Evolutionary conservation across 2,888 invertebrate species (phyloP), one percentile per base, ranked within the genome.

Genomic region (Mycalesis mineus): DNA sequence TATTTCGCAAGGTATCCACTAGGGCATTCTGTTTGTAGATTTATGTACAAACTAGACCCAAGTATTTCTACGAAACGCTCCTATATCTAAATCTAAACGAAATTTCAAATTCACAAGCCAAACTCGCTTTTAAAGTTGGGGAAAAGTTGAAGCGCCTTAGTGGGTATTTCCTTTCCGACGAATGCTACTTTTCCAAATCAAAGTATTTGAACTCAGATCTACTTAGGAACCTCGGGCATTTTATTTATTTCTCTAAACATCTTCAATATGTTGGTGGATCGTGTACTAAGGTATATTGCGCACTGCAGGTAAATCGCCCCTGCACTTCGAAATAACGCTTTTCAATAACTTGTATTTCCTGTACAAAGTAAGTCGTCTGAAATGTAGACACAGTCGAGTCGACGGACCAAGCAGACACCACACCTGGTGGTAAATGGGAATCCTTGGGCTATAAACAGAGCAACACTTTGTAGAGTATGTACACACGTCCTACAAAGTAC

Each of bases 91-190:
- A 51, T 40, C 51, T 51, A 40, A 51, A 51, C 51, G 51, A 41
- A 41, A 51, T 39, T 50, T 7, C 37, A 39, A 50, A 40, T 51
- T 40, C 40, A 40, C 51, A 31, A 51, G 51, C 40, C 22, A 28
- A 51, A 51, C 51, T 40, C 40, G 51, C 39, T 51, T 50, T 51
- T n/a, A n/a, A 51, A 51, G 41, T 40, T 51, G 14, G 37, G 29
- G 15, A 41, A 49, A 51, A 51, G 51, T 51, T 51, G 40, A 51
- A 40, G 51, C 51, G 51, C 51, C 41, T 40, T 51, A 41, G 51
- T 51, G 51, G 51, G 31, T 51, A 51, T 41, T 51, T 51, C 51
- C 51, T 51, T 40, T 51, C 40, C 29, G 40, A 31, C 40, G 51
- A 40, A 51, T 29, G 40, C 51, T 40, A 41, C 51, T 51, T 51